A percentile compares a stretch with the other conserved stretches of the same genome.
Evolutionary conservation across 2,113 vertebrate species (phyloP).

Genomic region (Leucoraja erinaceus): DNA sequence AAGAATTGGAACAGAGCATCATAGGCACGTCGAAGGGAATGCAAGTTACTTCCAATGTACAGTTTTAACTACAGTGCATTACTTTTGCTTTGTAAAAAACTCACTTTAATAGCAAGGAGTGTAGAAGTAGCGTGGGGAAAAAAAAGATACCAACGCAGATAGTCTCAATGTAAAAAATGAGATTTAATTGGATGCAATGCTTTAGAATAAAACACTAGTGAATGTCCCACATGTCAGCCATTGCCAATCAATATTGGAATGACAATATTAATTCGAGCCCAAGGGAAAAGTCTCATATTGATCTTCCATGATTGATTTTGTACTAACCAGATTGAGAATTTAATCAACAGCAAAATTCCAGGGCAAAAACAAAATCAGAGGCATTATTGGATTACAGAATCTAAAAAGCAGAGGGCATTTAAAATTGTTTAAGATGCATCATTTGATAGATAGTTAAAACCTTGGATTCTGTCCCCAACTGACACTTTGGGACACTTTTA

Average conservation of each 20-base stretch:
- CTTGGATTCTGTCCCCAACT: background rate
- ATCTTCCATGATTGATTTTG: background rate
- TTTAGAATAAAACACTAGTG: background rate
- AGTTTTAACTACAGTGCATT: background rate
- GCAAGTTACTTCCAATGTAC: background rate
- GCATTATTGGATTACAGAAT: background rate
- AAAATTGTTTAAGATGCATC: background rate
- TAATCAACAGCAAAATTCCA: background rate
- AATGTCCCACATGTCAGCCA: background rate
- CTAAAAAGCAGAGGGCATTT: background rate
- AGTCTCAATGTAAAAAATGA: background rate
- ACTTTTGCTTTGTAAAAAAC: no score
- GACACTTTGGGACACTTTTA: background rate
- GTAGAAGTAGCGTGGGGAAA: background rate
- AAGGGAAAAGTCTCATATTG: background rate
- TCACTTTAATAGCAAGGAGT: background rate
- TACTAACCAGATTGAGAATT: background rate
- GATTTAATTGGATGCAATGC: background rate
- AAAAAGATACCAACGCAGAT: background rate
- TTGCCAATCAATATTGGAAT: background rate
- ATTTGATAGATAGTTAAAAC: background rate
- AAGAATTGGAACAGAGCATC: no score
- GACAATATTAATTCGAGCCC: background rate
- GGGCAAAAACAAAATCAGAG: background rate
- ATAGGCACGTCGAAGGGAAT: background rate